Conservation (phyloP, 2,113 vertebrate species). For the Podocnemis expansa region DNA sequence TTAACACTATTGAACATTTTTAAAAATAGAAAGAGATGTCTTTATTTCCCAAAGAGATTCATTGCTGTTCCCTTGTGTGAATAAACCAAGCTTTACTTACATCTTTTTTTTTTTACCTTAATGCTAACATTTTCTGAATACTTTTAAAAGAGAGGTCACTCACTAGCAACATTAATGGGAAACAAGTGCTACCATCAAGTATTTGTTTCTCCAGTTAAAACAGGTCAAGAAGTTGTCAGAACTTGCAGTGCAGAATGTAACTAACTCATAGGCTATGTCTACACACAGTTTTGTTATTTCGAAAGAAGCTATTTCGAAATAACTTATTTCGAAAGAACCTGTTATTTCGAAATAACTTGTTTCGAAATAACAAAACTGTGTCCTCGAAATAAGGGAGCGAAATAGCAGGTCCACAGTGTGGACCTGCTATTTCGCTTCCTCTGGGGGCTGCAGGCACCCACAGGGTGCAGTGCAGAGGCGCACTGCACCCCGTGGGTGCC, state of each 20-base stretch:
- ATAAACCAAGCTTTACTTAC: neutral
- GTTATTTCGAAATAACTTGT: too few relatives aligned
- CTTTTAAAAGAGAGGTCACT: neutral
- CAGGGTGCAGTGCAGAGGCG: too few relatives aligned
- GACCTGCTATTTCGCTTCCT: too few relatives aligned
- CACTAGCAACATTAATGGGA: neutral
- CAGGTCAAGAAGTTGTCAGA: neutral
- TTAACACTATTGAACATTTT: neutral
- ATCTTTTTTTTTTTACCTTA: neutral
- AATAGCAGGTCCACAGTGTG: too few relatives aligned
- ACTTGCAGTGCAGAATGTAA: slow-evolving; percentile 19
- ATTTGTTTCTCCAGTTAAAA: slow-evolving; percentile 13
- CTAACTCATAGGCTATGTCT: too few relatives aligned
- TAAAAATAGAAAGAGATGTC: neutral
- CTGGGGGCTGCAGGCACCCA: too few relatives aligned
- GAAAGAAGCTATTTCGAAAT: too few relatives aligned
- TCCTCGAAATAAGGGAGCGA: too few relatives aligned
- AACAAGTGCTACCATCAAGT: neutral
- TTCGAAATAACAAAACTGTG: too few relatives aligned
- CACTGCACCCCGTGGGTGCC: too few relatives aligned
- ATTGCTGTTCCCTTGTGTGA: neutral
- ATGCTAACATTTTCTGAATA: slow-evolving; percentile 3
- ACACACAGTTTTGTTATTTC: too few relatives aligned
- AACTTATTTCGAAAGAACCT: too few relatives aligned
- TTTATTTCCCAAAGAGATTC: neutral